phyloP scores from a whole-genome alignment of 2,113 vertebrate species.

The Microcebus tavaratra region DNA sequence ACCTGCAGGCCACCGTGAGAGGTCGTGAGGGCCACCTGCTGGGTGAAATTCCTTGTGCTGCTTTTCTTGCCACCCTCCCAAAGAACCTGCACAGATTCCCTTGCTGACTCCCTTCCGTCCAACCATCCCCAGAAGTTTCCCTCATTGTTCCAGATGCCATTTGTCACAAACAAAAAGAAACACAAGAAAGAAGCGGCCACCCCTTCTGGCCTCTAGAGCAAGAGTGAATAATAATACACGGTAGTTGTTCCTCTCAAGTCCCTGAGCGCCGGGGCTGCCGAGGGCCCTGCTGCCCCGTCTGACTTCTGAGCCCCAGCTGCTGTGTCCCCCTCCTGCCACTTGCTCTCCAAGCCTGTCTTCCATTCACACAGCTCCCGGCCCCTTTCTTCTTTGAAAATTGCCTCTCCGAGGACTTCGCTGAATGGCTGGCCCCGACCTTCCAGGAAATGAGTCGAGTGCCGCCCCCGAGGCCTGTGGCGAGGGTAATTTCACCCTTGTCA shows the following conservation, averaged over 20 bases:
- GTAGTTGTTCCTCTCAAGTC: background rate
- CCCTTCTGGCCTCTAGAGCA: background rate
- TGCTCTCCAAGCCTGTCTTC: background rate
- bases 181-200: background rate
- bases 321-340: background rate
- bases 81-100: background rate
- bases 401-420: background rate
- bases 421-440: background rate
- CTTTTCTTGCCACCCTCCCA: background rate
- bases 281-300: background rate
- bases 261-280: background rate
- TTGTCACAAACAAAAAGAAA: background rate
- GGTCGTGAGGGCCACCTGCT: background rate
- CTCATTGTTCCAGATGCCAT: background rate
- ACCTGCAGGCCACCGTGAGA: background rate
- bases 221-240: accelerated
- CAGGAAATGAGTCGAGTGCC: background rate
- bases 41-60: background rate
- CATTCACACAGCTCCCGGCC: background rate
- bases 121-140: background rate
- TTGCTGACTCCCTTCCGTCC: background rate
- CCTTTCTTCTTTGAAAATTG: conserved; percentile 22
- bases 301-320: accelerated
- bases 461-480: background rate
- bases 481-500: conserved; percentile 59